phyloP scores from a whole-genome alignment of 2,113 vertebrate genomes.

The Nestor notabilis region DNA sequence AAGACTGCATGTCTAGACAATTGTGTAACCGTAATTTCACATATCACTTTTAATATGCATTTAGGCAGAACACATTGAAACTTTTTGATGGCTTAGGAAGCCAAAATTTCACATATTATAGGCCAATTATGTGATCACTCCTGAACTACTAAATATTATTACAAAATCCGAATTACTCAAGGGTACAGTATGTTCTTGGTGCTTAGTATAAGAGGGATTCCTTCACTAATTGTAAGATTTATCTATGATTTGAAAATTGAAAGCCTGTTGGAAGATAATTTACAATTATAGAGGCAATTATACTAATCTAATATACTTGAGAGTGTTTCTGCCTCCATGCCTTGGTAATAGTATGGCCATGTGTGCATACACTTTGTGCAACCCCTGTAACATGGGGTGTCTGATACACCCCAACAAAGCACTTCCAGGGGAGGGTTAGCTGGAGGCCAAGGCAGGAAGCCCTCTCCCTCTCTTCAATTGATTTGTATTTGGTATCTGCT shows the following conservation, averaged over 20 bases:
- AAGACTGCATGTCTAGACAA: neutral
- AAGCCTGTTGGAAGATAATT: neutral
- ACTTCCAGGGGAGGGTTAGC: neutral
- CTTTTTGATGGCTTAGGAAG: neutral
- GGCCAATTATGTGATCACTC: neutral
- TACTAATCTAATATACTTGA: neutral
- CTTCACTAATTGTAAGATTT: neutral
- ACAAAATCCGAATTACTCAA: neutral
- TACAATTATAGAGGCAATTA: neutral
- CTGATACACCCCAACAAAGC: rapidly evolving
- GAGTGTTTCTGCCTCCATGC: neutral
- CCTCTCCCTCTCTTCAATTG: neutral
- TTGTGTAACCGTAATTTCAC: neutral
- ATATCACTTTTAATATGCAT: neutral
- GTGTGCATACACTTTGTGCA: neutral
- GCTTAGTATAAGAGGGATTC: neutral
- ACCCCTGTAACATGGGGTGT: rapidly evolving
- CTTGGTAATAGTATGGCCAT: rapidly evolving
- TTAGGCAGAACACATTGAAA: neutral
- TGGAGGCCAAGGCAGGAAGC: neutral
- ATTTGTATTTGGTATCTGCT: neutral
- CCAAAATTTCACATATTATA: neutral
- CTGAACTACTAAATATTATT: neutral
- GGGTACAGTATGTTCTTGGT: neutral
- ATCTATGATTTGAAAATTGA: neutral